phyloP scores from a whole-genome alignment of 1,140 invertebrate genomes.

The Drosophila athabasca region DNA sequence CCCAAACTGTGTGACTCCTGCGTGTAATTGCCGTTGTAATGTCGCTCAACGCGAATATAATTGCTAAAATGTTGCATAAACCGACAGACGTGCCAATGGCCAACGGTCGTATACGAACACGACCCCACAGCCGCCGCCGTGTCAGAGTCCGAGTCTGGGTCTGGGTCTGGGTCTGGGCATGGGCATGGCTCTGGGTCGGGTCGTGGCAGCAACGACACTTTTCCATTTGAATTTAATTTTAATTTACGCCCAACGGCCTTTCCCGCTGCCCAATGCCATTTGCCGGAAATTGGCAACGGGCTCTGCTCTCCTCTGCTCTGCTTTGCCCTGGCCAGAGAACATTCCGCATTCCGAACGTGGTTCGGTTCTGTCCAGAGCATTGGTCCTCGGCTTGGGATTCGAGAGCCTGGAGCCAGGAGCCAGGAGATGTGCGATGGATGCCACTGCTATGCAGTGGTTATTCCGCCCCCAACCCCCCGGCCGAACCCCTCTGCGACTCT shows the following conservation, averaged over 20 bases:
- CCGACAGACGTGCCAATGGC: constrained; percentile 71
- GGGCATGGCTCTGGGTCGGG: background rate
- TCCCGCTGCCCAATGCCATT: constrained; percentile 38
- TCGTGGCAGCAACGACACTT: constrained; percentile 62
- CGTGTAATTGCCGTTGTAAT: constrained; percentile 81
- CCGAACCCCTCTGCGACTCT: background rate
- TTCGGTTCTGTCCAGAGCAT: background rate
- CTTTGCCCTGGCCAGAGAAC: constrained; percentile 22
- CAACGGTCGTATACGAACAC: constrained; percentile 9
- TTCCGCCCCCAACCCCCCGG: constrained; percentile 17
- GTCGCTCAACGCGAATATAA: constrained; percentile 80
- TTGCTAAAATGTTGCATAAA: constrained; percentile 80
- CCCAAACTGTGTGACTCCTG: constrained; percentile 61
- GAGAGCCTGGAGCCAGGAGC: background rate
- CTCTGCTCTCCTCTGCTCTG: constrained; percentile 13
- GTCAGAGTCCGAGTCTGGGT: background rate
- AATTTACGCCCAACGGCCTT: constrained; percentile 74
- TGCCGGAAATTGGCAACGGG: constrained; percentile 75
- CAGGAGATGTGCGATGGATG: constrained; percentile 1
- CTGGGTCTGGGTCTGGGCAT: background rate
- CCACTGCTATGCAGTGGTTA: constrained; percentile 27
- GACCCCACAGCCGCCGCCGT: constrained; percentile 15
- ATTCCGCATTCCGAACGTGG: constrained; percentile 53
- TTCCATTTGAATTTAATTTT: constrained; percentile 82
- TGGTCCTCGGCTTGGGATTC: constrained; percentile 20